Evolutionary conservation across 2,888 invertebrate genomes (phyloP), one percentile per base, ranked within the genome.

Genomic region (Chrysodeixis includens): DNA sequence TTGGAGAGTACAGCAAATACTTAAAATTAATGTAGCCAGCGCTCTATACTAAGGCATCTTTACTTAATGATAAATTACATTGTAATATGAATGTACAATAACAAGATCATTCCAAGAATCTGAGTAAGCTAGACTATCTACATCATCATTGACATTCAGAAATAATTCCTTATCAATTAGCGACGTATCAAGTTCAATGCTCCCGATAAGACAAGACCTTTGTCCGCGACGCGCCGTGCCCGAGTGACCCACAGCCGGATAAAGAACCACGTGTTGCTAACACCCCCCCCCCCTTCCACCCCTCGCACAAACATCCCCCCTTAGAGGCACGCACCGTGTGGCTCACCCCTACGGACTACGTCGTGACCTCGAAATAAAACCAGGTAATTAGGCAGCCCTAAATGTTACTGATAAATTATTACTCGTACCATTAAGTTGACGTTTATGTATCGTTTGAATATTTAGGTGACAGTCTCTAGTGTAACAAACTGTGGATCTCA

Each of bases 221-320:
- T 26, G 30, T 16, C 40, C 20, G 20, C 22, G 56, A 46, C 49
- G 55, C 58, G 44, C 44, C 9, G n/a, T 56, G 62, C 26, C 62
- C 64, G 26, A 71, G 14, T 74, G 59, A 71, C 76, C 76, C 62
- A 62, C 51, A 52, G 56, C 14, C 20, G n/a, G 57, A 76, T 57
- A 63, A 35, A 62, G 54, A 35, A 0, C 73, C 80, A 77, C 78
- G 66, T 74, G 78, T 78, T 77, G 70, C 53, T 56, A 12, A 16
- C 26, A 0, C 20, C 14, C 6, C 35, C 20, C n/a, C 18, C 14
- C 35, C 26, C 26, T 8, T 0, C 8, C 14, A 16, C 32, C 10
- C 30, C 16, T n/a, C 22, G 49, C 40, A 35, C 53, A 12, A 22
- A 1, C 18, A 12, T 10, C 26, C 22, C 26, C 16, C 18, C 16